Evolutionary conservation across 1,140 invertebrate species (phyloP), one percentile per base, ranked within the genome.

Genomic region (Andricus grossulariae): DNA sequence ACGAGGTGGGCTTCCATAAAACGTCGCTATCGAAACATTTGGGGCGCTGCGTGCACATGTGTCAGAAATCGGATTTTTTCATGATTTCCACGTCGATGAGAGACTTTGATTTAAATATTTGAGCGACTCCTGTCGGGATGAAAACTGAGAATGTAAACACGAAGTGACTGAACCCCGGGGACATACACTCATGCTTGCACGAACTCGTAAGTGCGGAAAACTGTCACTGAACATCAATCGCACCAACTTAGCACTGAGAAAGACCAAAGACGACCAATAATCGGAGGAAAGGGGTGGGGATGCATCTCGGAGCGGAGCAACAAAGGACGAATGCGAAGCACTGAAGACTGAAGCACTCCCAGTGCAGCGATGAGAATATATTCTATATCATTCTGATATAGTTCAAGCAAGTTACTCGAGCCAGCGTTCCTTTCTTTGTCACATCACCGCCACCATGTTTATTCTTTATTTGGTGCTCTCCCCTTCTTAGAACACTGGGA

Each of bases 391-490:
- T 11, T 54, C 3, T 10, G 52, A 39, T 66, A 13, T n/a, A 13
- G 0, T 66, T 39, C 15, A 54, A 54, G 16, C 15, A 54, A 54
- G 16, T 16, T 45, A 66, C 60, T 6, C 32, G 13, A 16, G 25
- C 25, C 4, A 32, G 39, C 32, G 13, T 45, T 39, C n/a, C 25
- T 66, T 66, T 39, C 60, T 66, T 66, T 66, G 60, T 66, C 39
- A 66, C 60, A n/a, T 32, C 32, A 15, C 57, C 57, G 57, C n/a
- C 60, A 66, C 60, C 60, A 66, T 66, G 60, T 66, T 66, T 66
- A 66, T 66, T 66, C n/a, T 66, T n/a, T 45, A 45, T 16, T 66
- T 45, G 32, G 60, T 39, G 18, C 7, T n/a, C 21, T 32, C 60
- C 60, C 25, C 32, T 66, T n/a, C 32, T 66, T n/a, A 66, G 39